These are phyloP conservation scores for Girardinus metallicus DNA, from an alignment of 2,797 vertebrate species.

Conservation along the genomic window DNA sequence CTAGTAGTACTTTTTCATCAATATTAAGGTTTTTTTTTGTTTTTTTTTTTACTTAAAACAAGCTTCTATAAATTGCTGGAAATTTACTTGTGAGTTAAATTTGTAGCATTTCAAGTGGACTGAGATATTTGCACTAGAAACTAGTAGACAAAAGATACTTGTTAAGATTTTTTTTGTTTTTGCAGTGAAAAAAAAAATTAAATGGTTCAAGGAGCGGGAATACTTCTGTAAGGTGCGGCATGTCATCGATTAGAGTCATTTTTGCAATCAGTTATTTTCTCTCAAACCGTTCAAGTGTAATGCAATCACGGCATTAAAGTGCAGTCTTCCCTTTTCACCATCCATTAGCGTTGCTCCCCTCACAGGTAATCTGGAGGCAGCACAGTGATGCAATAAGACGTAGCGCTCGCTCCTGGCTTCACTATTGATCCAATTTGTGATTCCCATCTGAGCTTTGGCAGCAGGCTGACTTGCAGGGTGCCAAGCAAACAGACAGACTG, in stretches of 20 bases:
- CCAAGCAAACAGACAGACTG: slow-evolving; percentile 60
- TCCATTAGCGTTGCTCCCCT: slow-evolving; percentile 40
- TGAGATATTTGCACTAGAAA: too few relatives aligned
- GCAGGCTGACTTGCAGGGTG: slow-evolving; percentile 34
- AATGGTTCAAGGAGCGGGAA: background rate
- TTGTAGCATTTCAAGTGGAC: too few relatives aligned
- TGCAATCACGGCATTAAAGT: slow-evolving; percentile 22
- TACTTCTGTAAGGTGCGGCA: background rate
- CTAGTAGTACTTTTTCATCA: too few relatives aligned
- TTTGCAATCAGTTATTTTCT: slow-evolving; percentile 19
- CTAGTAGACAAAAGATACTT: too few relatives aligned
- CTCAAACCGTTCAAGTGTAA: slow-evolving; percentile 19
- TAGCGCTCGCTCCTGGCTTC: slow-evolving; percentile 49
- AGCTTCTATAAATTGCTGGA: too few relatives aligned
- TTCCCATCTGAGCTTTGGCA: slow-evolving; percentile 63
- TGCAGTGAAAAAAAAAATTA: background rate
- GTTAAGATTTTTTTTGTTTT: too few relatives aligned
- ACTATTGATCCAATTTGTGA: slow-evolving; percentile 70
- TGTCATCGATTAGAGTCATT: slow-evolving; percentile 30
- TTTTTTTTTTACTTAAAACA: too few relatives aligned
- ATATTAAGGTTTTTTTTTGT: too few relatives aligned
- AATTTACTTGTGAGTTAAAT: too few relatives aligned
- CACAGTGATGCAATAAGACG: slow-evolving; percentile 54
- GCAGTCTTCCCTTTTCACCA: slow-evolving; percentile 25
- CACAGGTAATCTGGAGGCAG: slow-evolving; percentile 49